Percentiles rank a stretch among this genome's conserved stretches.
Conservation (phyloP, 1,140 invertebrate species). For the Temnothorax longispinosus region DNA sequence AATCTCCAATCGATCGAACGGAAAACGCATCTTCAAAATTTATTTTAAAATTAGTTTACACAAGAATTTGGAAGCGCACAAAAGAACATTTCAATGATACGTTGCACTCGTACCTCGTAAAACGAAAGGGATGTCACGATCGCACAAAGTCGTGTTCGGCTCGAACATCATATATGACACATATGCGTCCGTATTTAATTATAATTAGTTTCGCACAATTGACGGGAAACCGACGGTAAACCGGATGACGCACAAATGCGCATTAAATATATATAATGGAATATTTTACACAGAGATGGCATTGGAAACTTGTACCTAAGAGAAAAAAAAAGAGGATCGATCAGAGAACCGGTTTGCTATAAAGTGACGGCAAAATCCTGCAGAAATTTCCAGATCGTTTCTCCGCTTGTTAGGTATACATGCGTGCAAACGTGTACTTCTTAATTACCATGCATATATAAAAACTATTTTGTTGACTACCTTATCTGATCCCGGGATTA, state of each 20-base stretch:
- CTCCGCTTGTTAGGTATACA: neutral
- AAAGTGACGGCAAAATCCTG: neutral
- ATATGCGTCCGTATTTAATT: neutral
- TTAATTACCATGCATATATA: neutral
- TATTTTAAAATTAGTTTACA: neutral
- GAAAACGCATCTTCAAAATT: neutral
- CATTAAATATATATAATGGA: neutral
- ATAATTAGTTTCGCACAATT: neutral
- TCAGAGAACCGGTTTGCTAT: slow-evolving; percentile 31
- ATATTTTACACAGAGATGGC: neutral
- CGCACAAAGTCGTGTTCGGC: neutral
- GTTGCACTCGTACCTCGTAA: neutral
- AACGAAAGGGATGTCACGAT: neutral
- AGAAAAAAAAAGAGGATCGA: neutral
- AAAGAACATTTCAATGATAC: neutral
- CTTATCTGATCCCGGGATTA: neutral
- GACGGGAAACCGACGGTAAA: neutral
- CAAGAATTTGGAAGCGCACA: neutral
- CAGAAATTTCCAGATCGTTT: slow-evolving; percentile 25
- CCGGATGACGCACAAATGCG: neutral
- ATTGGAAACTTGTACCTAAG: slow-evolving; percentile 24
- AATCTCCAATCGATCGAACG: neutral
- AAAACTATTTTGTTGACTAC: neutral
- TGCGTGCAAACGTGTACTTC: neutral
- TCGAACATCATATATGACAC: neutral